phyloP scores from a whole-genome alignment of 92 coral and sea anemone species.

The Siderastrea siderea region DNA sequence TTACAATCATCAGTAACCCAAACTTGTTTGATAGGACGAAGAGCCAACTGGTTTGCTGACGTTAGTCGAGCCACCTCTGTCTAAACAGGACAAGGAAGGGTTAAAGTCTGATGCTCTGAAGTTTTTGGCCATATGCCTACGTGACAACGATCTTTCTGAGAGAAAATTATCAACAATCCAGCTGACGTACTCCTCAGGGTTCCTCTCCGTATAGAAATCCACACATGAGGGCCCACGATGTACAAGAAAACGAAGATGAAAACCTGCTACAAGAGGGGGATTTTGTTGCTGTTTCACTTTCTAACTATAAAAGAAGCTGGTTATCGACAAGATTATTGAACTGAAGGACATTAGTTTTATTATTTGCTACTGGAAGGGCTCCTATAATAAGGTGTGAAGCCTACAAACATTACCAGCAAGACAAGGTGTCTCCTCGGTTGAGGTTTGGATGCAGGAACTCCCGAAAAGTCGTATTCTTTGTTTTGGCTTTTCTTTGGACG shows the following conservation, averaged over 20 bases:
- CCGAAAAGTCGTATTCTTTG: slow-evolving; percentile 19
- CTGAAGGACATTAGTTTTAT: neutral
- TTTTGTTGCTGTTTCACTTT: neutral
- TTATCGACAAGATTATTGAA: neutral
- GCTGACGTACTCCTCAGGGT: neutral
- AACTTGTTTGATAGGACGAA: neutral
- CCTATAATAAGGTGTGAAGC: slow-evolving; percentile 34
- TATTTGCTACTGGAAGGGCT: slow-evolving; percentile 50
- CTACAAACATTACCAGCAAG: neutral
- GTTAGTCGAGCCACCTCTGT: neutral
- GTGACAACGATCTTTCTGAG: neutral
- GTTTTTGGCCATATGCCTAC: slow-evolving; percentile 1
- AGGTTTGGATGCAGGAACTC: slow-evolving; percentile 22
- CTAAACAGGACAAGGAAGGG: neutral
- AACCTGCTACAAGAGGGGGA: neutral
- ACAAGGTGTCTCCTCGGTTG: neutral
- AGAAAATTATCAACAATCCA: neutral
- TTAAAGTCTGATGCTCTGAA: neutral
- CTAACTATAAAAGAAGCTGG: no score
- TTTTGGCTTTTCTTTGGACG: slow-evolving; percentile 19
- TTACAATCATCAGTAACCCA: no score
- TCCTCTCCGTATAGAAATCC: neutral
- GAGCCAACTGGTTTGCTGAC: neutral
- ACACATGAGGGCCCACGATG: neutral
- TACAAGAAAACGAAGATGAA: neutral